Conservation (phyloP, 2,888 invertebrate genomes). For the Drosophila kuntzei region DNA sequence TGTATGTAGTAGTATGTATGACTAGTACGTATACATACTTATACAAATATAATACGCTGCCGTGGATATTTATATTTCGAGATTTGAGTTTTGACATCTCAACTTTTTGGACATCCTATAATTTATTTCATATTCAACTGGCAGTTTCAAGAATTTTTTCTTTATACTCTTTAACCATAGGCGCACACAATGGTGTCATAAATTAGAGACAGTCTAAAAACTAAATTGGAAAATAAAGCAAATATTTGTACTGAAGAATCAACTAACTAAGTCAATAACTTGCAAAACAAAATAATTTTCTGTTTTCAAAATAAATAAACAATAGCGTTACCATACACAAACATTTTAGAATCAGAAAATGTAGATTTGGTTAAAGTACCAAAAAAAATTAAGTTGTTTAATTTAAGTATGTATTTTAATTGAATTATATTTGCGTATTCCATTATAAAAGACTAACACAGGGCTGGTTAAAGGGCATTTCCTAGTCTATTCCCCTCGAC, state of each 20-base stretch:
- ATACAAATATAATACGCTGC: background rate
- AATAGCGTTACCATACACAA: too few relatives aligned
- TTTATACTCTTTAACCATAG: background rate
- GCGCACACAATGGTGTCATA: background rate
- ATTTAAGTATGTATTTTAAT: too few relatives aligned
- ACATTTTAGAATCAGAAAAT: too few relatives aligned
- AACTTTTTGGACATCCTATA: constrained; percentile 35
- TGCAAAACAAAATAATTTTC: too few relatives aligned
- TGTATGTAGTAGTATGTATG: background rate
- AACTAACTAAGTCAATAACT: too few relatives aligned
- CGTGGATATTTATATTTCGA: constrained; percentile 20
- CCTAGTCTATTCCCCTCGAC: background rate
- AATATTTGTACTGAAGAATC: too few relatives aligned
- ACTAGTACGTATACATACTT: background rate
- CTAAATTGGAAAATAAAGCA: background rate
- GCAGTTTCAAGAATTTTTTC: background rate
- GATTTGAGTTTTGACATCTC: constrained; percentile 53
- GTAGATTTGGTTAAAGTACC: too few relatives aligned
- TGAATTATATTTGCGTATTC: background rate
- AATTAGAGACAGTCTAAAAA: background rate
- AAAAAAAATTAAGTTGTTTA: too few relatives aligned
- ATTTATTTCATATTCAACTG: constrained; percentile 42
- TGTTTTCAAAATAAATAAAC: too few relatives aligned
- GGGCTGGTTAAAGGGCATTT: background rate
- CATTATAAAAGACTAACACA: background rate